Evolutionary conservation across 2,797 vertebrate genomes (phyloP), one percentile per base, ranked within the genome.

Genomic region (Pterois miles): DNA sequence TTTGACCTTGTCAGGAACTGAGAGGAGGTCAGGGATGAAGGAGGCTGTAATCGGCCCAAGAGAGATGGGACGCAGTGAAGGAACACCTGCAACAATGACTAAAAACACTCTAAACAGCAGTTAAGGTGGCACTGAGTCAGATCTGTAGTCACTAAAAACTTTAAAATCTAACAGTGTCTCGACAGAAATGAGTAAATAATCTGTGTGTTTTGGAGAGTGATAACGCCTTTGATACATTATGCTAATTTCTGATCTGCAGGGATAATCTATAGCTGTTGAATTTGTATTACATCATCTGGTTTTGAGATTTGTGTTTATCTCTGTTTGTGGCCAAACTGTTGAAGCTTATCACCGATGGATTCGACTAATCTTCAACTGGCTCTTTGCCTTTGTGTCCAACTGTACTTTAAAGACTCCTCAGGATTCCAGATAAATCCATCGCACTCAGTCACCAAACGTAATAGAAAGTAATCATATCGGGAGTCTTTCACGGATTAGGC

Each of bases 401-500:
- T 89, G 88, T 84, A 91, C 87, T 93, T 91, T 89, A 91, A 93
- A 91, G 89, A 91, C 87, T 92, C 82, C 90, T 91, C 86, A 79
- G 89, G 89, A 92, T 93, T 85, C 79, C 76, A 85, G 84, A 91
- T 91, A 90, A 91, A 92, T 92, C 91, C 90, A 81, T 89, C 68
- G 78, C 92, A 85, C 87, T 90, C 86, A 80, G 84, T 93, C 91
- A 87, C 91, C 83, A 89, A 88, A 93, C 78, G 82, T 92, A 91
- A 94, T 92, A 87, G 91, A 92, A 94, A 92, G 88, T 91, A 93
- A 94, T 94, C 93, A 94, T 93, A 95, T 94, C 92, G 86, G 81
- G 87, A 94, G 92, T 92, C 90, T 92, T 93, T 93, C 89, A 87
- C 69, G 90, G 93, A 94, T 94, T 95, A 94, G 81, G 77, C 82